Base-by-base conservation (phyloP, 2,113 vertebrate genomes). In the Dipodomys spectabilis region DNA sequence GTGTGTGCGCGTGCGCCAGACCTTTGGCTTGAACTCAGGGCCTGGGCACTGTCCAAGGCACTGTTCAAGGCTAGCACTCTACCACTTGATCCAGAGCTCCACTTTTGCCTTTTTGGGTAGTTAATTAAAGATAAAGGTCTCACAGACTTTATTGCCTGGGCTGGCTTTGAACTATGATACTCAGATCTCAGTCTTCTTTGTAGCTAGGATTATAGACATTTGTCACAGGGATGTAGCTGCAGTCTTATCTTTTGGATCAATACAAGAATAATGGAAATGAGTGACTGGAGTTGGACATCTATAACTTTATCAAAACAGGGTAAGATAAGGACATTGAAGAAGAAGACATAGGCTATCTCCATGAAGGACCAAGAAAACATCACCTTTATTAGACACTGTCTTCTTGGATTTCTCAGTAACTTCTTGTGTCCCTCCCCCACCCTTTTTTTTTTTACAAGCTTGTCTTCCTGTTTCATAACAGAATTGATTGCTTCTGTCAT, bases 241-340 rank as follows among this genome's bases (percentile, higher is more conserved):
- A 57, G 16, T 57, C 62, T 23, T 64, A 64, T 57, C 16, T 81
- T 91, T 93, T 91, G 35, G 69, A 81, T 90, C 90, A 93, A 82
- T 45, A 65, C 25, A 77, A 75, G 22, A 69, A 57, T 45, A 86
- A n/a, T 92, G 27, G 86, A 72, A 74, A 15, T 11, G 12, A 28
- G 13, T 82, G n/a, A 30, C 30, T 79, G 8, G 49, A 84, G 74
- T 67, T 90, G 13, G 57, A 32, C 84, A 2, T 57, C 67, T 88
- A 0, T 75, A 77, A 69, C 22, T 64, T 94, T 82, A 88, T 2
- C 53, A 90, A 83, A 92, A 30, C 68, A 20, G 80, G 11, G 3
- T 77, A 30, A 57, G 32, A 39, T 27, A 27, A 22, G 62, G 62
- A 86, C 20, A 64, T 49, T 71, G 88, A 78, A 7, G 39, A n/a